Evolutionary conservation across 2,797 vertebrate species (phyloP), one percentile per base, ranked within the genome.

Genomic region (Xerus rutilus): DNA sequence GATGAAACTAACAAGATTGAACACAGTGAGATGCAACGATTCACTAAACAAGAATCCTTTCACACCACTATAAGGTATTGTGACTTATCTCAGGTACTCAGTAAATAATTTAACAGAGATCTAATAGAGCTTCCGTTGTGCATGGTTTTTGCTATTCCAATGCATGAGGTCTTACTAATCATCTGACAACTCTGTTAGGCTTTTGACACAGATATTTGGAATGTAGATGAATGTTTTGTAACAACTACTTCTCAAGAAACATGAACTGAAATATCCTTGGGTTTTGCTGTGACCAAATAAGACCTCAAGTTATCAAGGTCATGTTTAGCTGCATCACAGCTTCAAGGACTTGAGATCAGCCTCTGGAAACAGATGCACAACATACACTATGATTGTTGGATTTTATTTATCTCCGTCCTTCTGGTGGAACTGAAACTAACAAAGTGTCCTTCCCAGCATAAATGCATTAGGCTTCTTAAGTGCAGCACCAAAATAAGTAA

Each of bases 271-370:
- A 88, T 79, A 74, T 86, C 91, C 79, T 96, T 85, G 89, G 79
- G 20, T 64, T 96, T 84, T 74, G 21, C 79, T 92, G 30, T 96
- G 35, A 93, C 69, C 49, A 95, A 92, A 95, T 65, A 89, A 69
- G 86, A 78, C 59, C 62, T 93, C 62, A 45, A 73, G 54, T 88
- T 95, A 86, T 93, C 88, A 95, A 94, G 79, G 91, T 85, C 93
- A 79, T 73, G 12, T 74, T 49, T 35, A 43, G 92, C 86, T 89
- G 65, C 15, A 72, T 21, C 21, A 32, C 11, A 77, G 78, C 30
- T 93, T 95, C 91, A 97, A 97, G 94, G 91, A 32, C 65, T 85
- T 91, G 76, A 65, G 91, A 82, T 83, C 70, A 94, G 78, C 49
- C 47, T 49, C 97, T 89, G 94, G 79, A 94, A 94, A 89, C 54